Evolutionary conservation across 1,140 invertebrate species (phyloP).

Genomic region (Palaemon carinicauda): DNA sequence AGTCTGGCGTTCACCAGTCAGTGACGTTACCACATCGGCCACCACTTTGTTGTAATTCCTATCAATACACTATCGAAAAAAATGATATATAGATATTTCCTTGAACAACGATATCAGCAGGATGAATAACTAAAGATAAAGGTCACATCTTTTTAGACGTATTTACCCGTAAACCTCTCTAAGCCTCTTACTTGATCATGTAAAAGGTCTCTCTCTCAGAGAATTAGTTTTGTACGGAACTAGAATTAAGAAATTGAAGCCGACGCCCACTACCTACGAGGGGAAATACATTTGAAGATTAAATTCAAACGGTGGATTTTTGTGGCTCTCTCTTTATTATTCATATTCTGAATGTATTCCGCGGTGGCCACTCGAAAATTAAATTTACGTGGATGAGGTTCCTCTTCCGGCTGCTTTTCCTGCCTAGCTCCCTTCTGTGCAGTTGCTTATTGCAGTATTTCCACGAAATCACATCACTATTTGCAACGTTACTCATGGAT

Average conservation of each 20-base stretch:
- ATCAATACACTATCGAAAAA: too few relatives aligned
- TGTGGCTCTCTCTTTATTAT: slow-evolving; percentile 16
- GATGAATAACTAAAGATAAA: too few relatives aligned
- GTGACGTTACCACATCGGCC: too few relatives aligned
- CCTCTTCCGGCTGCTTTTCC: too few relatives aligned
- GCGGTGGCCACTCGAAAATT: slow-evolving; percentile 22
- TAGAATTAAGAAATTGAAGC: slow-evolving; percentile 24
- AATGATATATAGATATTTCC: too few relatives aligned
- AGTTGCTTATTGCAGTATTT: not conserved
- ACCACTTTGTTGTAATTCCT: too few relatives aligned
- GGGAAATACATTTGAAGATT: slow-evolving; percentile 20
- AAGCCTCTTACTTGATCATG: not conserved
- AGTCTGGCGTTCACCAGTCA: too few relatives aligned
- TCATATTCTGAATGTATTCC: slow-evolving; percentile 16
- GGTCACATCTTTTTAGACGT: too few relatives aligned
- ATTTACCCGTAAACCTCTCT: too few relatives aligned
- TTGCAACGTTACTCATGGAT: too few relatives aligned
- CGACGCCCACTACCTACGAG: not conserved
- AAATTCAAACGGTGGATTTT: not conserved
- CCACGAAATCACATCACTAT: too few relatives aligned
- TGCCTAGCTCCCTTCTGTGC: not conserved
- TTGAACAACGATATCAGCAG: too few relatives aligned
- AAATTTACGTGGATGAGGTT: slow-evolving; percentile 4
- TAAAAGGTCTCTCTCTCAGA: slow-evolving; percentile 13
- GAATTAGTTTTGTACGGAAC: slow-evolving; percentile 22